These are phyloP conservation scores for Euthynnus affinis DNA, from an alignment of 2,797 vertebrate species.

Conservation along the genomic window DNA sequence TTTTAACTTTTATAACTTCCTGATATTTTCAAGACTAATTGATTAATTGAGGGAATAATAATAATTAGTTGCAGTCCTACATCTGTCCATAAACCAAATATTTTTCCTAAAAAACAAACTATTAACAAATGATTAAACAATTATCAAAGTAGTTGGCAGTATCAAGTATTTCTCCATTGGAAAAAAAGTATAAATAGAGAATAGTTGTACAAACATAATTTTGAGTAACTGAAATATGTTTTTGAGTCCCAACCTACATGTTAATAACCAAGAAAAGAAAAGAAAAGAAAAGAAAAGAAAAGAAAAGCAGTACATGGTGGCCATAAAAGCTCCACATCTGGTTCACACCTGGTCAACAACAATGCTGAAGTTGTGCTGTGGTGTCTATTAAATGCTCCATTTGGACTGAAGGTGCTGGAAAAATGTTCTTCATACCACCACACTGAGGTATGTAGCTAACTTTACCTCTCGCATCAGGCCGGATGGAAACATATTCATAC, in stretches of 20 bases:
- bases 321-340: constrained; percentile 17
- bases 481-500: neutral
- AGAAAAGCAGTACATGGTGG: neutral
- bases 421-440: neutral
- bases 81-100: too few relatives aligned
- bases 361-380: constrained; percentile 4
- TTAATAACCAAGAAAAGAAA: neutral
- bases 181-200: neutral
- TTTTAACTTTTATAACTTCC: too few relatives aligned
- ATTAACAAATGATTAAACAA: too few relatives aligned
- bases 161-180: too few relatives aligned
- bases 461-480: neutral
- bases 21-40: too few relatives aligned
- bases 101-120: too few relatives aligned
- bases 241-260: neutral
- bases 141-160: too few relatives aligned
- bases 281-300: neutral
- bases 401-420: constrained; percentile 11
- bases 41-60: too few relatives aligned
- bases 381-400: constrained; percentile 13
- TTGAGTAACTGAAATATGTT: neutral
- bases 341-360: constrained; percentile 12
- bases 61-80: too few relatives aligned
- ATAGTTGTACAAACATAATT: neutral
- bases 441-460: neutral